Evolutionary conservation across 2,888 invertebrate genomes (phyloP).

Genomic region (Agrochola lota): DNA sequence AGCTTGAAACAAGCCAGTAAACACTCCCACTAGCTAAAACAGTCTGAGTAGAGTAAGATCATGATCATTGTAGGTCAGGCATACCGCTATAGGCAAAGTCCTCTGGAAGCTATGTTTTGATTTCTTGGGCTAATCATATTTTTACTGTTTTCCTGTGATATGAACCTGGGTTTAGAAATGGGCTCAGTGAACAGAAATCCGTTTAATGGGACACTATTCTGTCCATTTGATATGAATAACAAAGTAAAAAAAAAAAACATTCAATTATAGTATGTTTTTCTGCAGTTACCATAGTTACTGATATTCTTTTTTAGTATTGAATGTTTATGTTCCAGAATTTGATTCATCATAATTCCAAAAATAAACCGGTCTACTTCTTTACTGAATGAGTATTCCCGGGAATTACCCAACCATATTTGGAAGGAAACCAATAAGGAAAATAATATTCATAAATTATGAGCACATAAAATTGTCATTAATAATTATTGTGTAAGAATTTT

Average conservation of each 20-base stretch:
- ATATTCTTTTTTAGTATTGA: not conserved
- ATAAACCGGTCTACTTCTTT: not conserved
- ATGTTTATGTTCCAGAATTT: not conserved
- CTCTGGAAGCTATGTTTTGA: not conserved
- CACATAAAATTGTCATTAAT: not conserved
- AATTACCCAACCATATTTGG: not conserved
- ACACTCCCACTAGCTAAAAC: not conserved
- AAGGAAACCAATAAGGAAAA: constrained; percentile 15
- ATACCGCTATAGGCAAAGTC: not conserved
- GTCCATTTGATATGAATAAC: not conserved
- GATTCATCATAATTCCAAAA: constrained; percentile 12
- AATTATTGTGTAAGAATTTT: constrained; percentile 39
- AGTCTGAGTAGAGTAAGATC: not conserved
- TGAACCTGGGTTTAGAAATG: not conserved
- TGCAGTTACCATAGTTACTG: constrained; percentile 28
- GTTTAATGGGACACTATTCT: not conserved
- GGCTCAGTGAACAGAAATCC: not conserved
- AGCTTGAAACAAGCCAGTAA: not conserved
- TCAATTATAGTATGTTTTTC: not conserved
- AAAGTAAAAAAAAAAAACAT: not conserved
- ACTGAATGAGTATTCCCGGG: not conserved
- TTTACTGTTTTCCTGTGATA: not conserved
- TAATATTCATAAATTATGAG: not conserved
- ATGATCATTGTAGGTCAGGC: not conserved
- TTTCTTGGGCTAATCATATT: not conserved